phyloP scores from a whole-genome alignment of 92 coral and sea anemone species.

The Blastomussa wellsi region DNA sequence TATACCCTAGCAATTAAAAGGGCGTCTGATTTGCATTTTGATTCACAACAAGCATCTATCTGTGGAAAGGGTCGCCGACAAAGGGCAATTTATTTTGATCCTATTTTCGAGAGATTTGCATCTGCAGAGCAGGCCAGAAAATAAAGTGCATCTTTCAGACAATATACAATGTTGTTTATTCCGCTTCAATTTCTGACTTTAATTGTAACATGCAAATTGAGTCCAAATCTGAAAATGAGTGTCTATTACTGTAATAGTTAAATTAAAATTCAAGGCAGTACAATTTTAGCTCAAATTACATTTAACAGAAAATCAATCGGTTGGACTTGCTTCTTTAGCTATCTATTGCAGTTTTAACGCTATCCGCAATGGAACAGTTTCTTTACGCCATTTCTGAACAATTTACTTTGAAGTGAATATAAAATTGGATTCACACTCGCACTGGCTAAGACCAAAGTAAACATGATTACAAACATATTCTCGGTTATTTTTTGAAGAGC shows the following conservation, averaged over 20 bases:
- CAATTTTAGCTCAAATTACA: not conserved
- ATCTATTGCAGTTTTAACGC: not conserved
- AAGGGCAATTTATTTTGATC: not conserved
- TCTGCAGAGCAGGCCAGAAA: too few relatives aligned
- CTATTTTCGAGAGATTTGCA: too few relatives aligned
- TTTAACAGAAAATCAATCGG: not conserved
- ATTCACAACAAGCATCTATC: not conserved
- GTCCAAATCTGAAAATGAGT: not conserved
- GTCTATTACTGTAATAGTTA: not conserved
- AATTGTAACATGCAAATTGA: not conserved
- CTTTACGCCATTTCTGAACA: conserved; percentile 34
- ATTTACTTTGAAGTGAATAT: conserved; percentile 52
- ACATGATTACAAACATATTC: not conserved
- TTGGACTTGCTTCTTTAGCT: not conserved
- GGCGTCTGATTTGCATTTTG: not conserved
- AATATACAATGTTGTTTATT: not conserved
- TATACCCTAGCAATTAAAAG: not conserved
- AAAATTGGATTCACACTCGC: conserved; percentile 51
- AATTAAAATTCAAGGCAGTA: not conserved
- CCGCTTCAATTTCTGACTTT: not conserved
- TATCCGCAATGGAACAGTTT: conserved; percentile 19
- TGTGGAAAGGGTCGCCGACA: not conserved
- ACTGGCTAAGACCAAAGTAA: conserved; percentile 23
- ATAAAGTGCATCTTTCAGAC: too few relatives aligned
- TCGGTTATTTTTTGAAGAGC: not conserved